phyloP scores from a whole-genome alignment of 2,888 invertebrate species.

The Pedicia rivosa region DNA sequence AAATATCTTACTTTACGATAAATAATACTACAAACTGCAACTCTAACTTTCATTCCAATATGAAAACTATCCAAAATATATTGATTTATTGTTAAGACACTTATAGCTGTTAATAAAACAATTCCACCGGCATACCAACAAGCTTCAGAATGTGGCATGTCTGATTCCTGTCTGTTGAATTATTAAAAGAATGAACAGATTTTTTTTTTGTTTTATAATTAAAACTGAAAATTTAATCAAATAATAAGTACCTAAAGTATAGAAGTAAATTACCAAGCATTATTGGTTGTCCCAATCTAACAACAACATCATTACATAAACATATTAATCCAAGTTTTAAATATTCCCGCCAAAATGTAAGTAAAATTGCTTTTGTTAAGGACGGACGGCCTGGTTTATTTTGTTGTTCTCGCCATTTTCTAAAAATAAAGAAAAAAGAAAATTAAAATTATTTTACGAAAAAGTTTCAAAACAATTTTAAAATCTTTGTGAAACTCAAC shows the following conservation, averaged over 20 bases:
- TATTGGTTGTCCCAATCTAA: constrained; percentile 13
- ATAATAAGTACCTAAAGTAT: constrained; percentile 12
- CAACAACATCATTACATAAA: constrained; percentile 12
- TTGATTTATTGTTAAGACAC: constrained; percentile 39
- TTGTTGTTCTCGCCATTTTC: constrained; percentile 13
- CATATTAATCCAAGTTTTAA: constrained; percentile 9
- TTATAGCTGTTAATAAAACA: constrained; percentile 22
- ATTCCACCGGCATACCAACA: constrained; percentile 37
- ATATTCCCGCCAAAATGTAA: constrained; percentile 15
- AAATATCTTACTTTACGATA: constrained; percentile 57
- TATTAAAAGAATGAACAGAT: not conserved
- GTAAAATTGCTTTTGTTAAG: constrained; percentile 12
- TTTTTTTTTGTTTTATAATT: not conserved
- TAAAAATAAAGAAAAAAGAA: constrained; percentile 5
- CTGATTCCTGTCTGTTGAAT: constrained; percentile 30
- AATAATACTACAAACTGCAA: constrained; percentile 67
- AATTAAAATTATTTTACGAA: not conserved
- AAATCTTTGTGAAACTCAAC: no score
- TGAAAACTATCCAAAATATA: constrained; percentile 55
- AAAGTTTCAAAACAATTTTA: no score
- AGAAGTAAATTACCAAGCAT: constrained; percentile 13
- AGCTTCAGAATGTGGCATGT: constrained; percentile 33
- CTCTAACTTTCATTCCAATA: constrained; percentile 64
- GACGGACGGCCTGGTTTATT: constrained; percentile 11
- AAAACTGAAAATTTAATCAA: not conserved